phyloP scores from a whole-genome alignment of 2,113 vertebrate species.

The Bos javanicus region DNA sequence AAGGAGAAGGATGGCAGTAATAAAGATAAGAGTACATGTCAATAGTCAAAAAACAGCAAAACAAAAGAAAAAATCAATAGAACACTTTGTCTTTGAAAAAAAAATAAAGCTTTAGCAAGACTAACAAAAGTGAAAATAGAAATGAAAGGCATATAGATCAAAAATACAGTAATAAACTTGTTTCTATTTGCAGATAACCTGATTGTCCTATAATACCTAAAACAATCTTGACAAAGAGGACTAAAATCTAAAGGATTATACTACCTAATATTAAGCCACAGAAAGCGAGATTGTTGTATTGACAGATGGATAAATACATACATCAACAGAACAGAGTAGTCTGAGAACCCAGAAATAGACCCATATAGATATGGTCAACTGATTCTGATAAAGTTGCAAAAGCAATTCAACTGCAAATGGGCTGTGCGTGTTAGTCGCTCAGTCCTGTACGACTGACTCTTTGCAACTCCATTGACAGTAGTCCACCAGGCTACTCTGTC shows the following conservation, averaged over 20 bases:
- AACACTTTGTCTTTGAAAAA: not conserved
- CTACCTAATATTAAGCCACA: not conserved
- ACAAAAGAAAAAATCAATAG: not conserved
- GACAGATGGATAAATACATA: not conserved
- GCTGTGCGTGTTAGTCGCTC: rapidly evolving
- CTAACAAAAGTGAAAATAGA: not conserved
- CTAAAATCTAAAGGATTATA: not conserved
- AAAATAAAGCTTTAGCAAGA: not conserved
- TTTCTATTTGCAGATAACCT: not conserved
- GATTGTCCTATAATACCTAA: not conserved
- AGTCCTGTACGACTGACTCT: not conserved
- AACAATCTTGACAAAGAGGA: not conserved
- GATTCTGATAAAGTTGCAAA: not conserved
- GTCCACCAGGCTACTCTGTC: not conserved
- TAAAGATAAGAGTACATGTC: not conserved
- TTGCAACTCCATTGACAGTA: not conserved
- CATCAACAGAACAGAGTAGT: not conserved
- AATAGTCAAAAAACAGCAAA: not conserved
- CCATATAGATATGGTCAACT: not conserved
- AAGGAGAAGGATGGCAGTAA: not conserved
- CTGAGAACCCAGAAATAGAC: not conserved
- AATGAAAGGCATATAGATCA: not conserved
- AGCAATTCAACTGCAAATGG: not conserved
- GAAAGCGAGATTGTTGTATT: no score
- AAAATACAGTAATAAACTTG: not conserved